These are phyloP conservation scores for Latrodectus elegans DNA, from an alignment of 2,888 invertebrate genomes.

Conservation along the genomic window DNA sequence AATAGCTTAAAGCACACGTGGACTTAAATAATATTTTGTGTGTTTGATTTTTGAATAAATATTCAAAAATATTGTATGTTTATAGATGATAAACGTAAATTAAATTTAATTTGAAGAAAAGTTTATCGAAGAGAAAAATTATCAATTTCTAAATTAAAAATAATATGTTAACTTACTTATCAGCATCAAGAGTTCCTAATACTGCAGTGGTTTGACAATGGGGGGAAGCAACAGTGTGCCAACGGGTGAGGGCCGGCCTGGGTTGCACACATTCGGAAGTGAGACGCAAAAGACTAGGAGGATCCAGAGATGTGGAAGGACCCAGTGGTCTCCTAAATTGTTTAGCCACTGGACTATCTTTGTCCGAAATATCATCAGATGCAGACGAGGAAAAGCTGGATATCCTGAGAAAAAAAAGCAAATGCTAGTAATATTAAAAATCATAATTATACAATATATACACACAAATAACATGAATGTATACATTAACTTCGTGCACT, in stretches of 20 bases:
- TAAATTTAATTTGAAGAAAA: no score
- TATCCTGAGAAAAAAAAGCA: slow-evolving; percentile 20
- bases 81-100: no score
- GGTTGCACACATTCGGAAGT: slow-evolving; percentile 60
- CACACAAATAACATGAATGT: no score
- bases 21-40: no score
- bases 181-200: slow-evolving; percentile 31
- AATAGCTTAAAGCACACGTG: no score
- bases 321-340: slow-evolving; percentile 50
- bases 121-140: no score
- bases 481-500: no score
- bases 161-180: slow-evolving; percentile 18
- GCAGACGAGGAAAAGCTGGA: slow-evolving; percentile 61
- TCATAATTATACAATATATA: no score
- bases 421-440: background rate
- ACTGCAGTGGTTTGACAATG: slow-evolving; percentile 53
- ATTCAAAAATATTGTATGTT: no score
- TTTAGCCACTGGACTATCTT: background rate
- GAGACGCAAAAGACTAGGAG: slow-evolving; percentile 43
- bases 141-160: background rate
- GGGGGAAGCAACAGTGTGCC: slow-evolving; percentile 63
- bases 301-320: slow-evolving; percentile 63
- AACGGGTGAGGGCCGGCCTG: slow-evolving; percentile 44
- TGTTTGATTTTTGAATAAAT: no score
- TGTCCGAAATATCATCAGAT: slow-evolving; percentile 50